Percentiles rank a stretch among this genome's conserved stretches.
Evolutionary conservation across 37 sponge, comb jelly and placozoan species (phyloP).

Genomic region (Geodia barretti): DNA sequence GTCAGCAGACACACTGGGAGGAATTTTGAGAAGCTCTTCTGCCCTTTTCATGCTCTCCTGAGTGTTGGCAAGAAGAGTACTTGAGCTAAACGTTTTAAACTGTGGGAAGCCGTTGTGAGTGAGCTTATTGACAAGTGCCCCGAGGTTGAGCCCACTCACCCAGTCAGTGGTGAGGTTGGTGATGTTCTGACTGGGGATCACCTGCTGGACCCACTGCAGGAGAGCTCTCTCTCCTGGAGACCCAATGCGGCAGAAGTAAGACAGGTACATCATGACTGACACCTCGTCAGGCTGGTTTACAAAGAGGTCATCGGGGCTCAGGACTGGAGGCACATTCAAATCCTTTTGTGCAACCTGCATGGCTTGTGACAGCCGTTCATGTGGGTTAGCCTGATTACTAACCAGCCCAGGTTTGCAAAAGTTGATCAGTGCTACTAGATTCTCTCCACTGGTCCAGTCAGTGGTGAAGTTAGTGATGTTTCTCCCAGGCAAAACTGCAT

Average conservation of each 20-base stretch:
- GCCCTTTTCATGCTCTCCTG: conserved; percentile 40
- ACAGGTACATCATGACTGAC: conserved; percentile 80
- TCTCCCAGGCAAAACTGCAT: conserved; percentile 44
- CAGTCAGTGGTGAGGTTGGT: conserved; percentile 65
- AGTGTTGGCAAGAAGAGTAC: conserved; percentile 44
- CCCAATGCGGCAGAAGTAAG: conserved; percentile 69
- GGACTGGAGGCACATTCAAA: conserved; percentile 63
- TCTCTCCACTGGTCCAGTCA: conserved; percentile 73
- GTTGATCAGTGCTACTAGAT: conserved; percentile 70
- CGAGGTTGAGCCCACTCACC: conserved; percentile 68
- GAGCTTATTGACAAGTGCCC: conserved; percentile 57
- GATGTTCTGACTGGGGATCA: conserved; percentile 58
- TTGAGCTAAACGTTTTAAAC: conserved; percentile 20
- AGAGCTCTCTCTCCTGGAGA: conserved; percentile 65
- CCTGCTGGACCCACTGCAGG: conserved; percentile 71
- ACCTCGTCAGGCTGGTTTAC: conserved; percentile 72
- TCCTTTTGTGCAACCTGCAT: conserved; percentile 74
- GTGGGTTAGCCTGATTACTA: conserved; percentile 49
- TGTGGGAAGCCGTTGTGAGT: conserved; percentile 25
- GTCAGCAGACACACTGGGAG: conserved; percentile 47
- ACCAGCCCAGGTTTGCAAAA: conserved; percentile 65
- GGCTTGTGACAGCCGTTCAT: conserved; percentile 51
- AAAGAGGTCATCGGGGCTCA: conserved; percentile 46
- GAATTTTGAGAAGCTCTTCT: conserved; percentile 34
- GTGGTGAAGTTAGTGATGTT: conserved; percentile 64